Conservation (phyloP, 2,113 vertebrate species). For the Aspiorhynchus laticeps region DNA sequence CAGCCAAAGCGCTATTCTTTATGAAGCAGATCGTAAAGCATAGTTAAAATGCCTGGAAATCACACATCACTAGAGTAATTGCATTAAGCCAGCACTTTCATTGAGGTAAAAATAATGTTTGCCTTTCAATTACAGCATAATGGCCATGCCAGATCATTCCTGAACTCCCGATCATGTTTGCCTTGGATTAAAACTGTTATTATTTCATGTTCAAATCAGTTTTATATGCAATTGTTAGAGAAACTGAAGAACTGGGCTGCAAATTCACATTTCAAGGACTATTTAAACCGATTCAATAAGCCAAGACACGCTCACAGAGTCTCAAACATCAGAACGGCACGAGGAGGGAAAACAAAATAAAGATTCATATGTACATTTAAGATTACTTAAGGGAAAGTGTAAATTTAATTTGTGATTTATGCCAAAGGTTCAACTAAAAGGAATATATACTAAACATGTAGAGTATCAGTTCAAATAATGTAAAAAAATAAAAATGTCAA, state of each 20-base stretch:
- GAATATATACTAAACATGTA: not conserved
- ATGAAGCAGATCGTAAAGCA: constrained; percentile 72
- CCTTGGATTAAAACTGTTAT: constrained; percentile 55
- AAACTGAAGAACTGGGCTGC: not conserved
- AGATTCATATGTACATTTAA: not conserved
- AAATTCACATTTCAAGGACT: not conserved
- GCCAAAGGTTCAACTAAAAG: not conserved
- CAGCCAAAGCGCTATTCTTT: constrained; percentile 73
- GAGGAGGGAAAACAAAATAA: not conserved
- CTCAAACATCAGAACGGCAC: not conserved
- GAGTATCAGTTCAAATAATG: not conserved
- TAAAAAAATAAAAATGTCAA: not conserved
- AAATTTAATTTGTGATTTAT: not conserved
- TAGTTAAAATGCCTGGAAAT: constrained; percentile 66
- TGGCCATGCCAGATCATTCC: constrained; percentile 62
- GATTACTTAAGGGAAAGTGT: not conserved
- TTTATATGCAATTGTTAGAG: constrained; percentile 34
- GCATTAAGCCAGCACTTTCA: constrained; percentile 69
- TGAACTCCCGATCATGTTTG: constrained; percentile 61
- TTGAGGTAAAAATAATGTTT: constrained; percentile 71
- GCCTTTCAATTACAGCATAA: constrained; percentile 68
- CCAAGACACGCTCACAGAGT: not conserved
- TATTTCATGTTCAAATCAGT: constrained; percentile 52
- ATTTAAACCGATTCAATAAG: constrained; percentile 9
- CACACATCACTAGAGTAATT: constrained; percentile 63